These are phyloP conservation scores for Trichomycterus rosablanca DNA, from an alignment of 2,113 vertebrate species.

Conservation along the genomic window DNA sequence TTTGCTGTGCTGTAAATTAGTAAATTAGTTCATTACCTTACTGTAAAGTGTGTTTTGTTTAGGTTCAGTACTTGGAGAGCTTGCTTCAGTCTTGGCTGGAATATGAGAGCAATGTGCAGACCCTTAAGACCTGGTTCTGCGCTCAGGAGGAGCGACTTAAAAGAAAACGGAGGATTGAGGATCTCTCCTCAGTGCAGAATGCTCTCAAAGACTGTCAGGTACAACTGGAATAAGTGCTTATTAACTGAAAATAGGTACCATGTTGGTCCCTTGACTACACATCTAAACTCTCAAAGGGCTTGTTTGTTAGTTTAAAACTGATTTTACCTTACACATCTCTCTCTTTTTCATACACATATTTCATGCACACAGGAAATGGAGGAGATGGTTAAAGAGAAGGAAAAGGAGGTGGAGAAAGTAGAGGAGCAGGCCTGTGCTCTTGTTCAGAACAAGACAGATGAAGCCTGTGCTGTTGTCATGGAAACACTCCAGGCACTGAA, in stretches of 20 bases:
- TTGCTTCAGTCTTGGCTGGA: slow-evolving; percentile 87
- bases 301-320: too few relatives aligned
- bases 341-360: neutral
- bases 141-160: slow-evolving; percentile 80
- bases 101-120: slow-evolving; percentile 82
- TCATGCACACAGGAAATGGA: slow-evolving; percentile 80
- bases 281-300: too few relatives aligned
- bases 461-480: slow-evolving; percentile 75
- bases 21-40: neutral
- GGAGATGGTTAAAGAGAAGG: slow-evolving; percentile 81
- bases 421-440: slow-evolving; percentile 84
- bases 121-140: slow-evolving; percentile 82
- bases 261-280: too few relatives aligned
- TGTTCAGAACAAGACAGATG: slow-evolving; percentile 88
- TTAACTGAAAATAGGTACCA: too few relatives aligned
- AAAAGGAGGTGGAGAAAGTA: slow-evolving; percentile 85
- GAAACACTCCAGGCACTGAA: slow-evolving; percentile 77
- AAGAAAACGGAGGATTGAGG: slow-evolving; percentile 80
- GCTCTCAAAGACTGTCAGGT: slow-evolving; percentile 91
- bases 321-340: too few relatives aligned
- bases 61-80: slow-evolving; percentile 87
- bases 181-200: slow-evolving; percentile 86
- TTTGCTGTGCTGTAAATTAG: neutral
- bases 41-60: slow-evolving; percentile 8
- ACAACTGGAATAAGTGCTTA: neutral